Evolutionary conservation across 2,113 vertebrate genomes (phyloP).

Genomic region (Nycticorax nycticorax): DNA sequence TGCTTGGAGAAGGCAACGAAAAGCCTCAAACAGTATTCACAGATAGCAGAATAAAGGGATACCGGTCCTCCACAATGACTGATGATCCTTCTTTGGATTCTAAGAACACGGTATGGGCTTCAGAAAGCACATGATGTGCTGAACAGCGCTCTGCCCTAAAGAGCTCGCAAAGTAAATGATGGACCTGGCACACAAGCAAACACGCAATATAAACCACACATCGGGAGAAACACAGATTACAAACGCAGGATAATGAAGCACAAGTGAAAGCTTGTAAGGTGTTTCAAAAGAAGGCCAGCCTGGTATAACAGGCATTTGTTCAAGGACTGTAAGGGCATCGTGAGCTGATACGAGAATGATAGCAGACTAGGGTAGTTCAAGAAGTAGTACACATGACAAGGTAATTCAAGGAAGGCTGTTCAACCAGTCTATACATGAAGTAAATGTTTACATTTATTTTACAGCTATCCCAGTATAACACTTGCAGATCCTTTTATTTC

Average conservation of each 20-base stretch:
- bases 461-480: background rate
- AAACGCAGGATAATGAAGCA: slow-evolving; percentile 38
- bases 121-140: background rate
- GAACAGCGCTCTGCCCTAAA: background rate
- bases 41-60: background rate
- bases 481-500: background rate
- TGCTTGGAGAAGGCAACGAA: background rate
- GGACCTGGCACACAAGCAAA: slow-evolving; percentile 16
- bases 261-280: slow-evolving; percentile 56
- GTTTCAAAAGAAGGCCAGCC: slow-evolving; percentile 52
- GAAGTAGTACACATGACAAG: background rate
- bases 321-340: background rate
- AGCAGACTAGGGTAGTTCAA: background rate
- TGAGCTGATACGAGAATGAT: background rate
- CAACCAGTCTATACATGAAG: background rate
- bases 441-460: background rate
- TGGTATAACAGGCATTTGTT: slow-evolving; percentile 20
- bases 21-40: background rate
- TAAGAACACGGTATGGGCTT: background rate
- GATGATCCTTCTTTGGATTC: background rate
- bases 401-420: background rate
- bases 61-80: background rate
- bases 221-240: background rate
- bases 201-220: background rate
- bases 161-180: background rate